Conservation (phyloP, 2,888 invertebrate genomes). For the Patella ulyssiponensis region DNA sequence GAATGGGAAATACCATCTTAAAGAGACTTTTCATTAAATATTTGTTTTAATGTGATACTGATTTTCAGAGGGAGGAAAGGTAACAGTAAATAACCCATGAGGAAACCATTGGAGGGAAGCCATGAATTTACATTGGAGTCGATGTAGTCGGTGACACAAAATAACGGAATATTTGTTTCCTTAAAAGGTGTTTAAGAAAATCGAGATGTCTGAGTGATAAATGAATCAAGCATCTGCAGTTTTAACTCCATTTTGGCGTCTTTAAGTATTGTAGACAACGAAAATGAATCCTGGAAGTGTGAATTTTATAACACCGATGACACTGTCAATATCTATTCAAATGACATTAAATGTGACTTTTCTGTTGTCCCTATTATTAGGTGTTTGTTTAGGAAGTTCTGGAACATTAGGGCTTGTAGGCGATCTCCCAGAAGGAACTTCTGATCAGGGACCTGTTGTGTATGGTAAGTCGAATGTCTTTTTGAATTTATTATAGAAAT, state of each 20-base stretch:
- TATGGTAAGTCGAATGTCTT: neutral
- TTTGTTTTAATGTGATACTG: no score
- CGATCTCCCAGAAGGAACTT: neutral
- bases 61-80: neutral
- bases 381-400: neutral
- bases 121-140: neutral
- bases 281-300: neutral
- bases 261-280: neutral
- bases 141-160: no score
- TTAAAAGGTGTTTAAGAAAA: no score
- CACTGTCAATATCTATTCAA: neutral
- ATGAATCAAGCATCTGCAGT: no score
- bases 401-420: neutral
- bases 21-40: no score
- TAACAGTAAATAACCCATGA: conserved; percentile 3
- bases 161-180: no score
- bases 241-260: no score
- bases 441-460: neutral
- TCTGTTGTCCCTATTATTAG: neutral
- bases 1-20: no score
- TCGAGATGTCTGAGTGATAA: no score
- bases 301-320: neutral
- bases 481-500: no score
- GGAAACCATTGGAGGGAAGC: conserved; percentile 7
- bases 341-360: conserved; percentile 2